These are phyloP conservation scores for Sternotherus odoratus DNA, from an alignment of 2,797 vertebrate species.

Conservation along the genomic window DNA sequence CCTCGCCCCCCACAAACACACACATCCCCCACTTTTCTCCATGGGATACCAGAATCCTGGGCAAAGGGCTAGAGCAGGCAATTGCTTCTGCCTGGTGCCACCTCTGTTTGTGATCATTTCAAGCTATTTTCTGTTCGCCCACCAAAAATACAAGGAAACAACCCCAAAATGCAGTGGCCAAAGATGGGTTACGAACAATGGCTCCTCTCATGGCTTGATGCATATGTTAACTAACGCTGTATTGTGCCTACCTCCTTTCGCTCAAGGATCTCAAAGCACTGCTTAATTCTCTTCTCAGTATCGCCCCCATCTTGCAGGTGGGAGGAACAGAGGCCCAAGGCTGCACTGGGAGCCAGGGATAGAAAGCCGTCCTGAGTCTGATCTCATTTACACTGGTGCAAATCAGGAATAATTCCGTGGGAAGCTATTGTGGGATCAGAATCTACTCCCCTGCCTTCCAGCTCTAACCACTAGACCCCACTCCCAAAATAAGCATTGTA, in stretches of 20 bases:
- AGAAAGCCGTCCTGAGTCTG: neutral
- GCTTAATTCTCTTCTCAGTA: accelerated
- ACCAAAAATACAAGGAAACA: neutral
- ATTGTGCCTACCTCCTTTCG: neutral
- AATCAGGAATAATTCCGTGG: neutral
- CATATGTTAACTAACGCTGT: neutral
- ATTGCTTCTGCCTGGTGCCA: neutral
- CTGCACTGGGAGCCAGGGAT: neutral
- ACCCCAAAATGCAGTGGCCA: neutral
- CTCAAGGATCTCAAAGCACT: accelerated
- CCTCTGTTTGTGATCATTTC: neutral
- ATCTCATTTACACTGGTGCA: neutral
- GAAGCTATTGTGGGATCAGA: neutral
- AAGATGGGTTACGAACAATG: neutral
- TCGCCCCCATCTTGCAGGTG: neutral
- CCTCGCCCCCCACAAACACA: accelerated
- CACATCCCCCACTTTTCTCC: neutral
- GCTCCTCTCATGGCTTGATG: neutral
- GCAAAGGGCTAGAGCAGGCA: neutral
- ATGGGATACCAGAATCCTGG: neutral
- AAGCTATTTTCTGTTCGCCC: neutral
- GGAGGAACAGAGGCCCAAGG: neutral
- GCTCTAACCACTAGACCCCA: neutral
- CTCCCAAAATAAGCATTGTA: neutral
- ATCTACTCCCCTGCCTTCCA: neutral